A percentile compares a stretch with the other conserved stretches of the same genome.
Conservation (phyloP, 2,888 invertebrate species). For the Phengaris arion region DNA sequence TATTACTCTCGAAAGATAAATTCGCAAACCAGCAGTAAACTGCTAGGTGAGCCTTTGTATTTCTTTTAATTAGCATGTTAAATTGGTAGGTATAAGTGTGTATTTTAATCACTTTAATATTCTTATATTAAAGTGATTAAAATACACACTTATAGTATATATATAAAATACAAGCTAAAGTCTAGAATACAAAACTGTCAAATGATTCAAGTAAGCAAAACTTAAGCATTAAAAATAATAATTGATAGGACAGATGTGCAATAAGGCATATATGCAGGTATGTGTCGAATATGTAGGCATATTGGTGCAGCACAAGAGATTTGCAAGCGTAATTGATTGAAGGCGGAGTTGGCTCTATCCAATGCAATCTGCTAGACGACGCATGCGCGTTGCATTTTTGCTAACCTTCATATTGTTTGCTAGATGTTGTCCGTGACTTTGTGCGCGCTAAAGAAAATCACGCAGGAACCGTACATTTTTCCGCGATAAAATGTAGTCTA, state of each 20-base stretch:
- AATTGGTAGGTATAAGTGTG: neutral
- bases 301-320: neutral
- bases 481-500: too few relatives aligned
- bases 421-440: too few relatives aligned
- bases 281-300: neutral
- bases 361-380: slow-evolving; percentile 54
- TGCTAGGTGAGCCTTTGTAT: neutral
- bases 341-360: slow-evolving; percentile 69
- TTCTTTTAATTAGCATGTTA: neutral
- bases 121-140: too few relatives aligned
- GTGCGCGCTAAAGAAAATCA: too few relatives aligned
- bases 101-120: neutral
- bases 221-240: too few relatives aligned
- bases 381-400: slow-evolving; percentile 58
- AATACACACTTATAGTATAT: too few relatives aligned
- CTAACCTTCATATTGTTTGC: neutral
- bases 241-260: too few relatives aligned
- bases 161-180: too few relatives aligned
- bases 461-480: too few relatives aligned
- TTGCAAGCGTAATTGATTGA: slow-evolving; percentile 45
- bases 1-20: slow-evolving; percentile 7
- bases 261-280: too few relatives aligned
- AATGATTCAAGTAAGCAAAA: too few relatives aligned
- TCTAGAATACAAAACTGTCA: too few relatives aligned
- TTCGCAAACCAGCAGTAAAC: neutral